Conservation (phyloP, 2,113 vertebrate species). For the Sylvietta virens region DNA sequence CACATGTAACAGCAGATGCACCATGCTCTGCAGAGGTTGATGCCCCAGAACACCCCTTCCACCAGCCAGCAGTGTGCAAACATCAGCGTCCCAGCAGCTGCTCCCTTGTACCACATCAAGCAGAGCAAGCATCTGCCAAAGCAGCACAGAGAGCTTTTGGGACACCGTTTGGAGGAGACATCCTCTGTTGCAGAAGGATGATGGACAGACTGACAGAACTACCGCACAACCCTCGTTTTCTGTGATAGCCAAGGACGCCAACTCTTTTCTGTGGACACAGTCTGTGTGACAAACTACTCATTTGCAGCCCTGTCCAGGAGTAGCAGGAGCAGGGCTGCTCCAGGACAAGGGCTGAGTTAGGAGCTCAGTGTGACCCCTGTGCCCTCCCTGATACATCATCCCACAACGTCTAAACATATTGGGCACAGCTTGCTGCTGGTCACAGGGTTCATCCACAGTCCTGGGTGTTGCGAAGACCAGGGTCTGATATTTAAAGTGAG, state of each 20-base stretch:
- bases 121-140: background rate
- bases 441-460: background rate
- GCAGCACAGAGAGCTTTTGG: background rate
- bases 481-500: background rate
- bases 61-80: background rate
- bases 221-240: rapidly evolving
- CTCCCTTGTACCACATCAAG: background rate
- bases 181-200: background rate
- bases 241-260: background rate
- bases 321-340: background rate
- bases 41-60: background rate
- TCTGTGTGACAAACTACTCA: background rate
- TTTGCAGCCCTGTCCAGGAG: background rate
- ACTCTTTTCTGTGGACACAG: background rate
- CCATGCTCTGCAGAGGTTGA: background rate
- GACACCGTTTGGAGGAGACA: background rate
- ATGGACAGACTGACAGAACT: background rate
- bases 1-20: rapidly evolving
- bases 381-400: background rate
- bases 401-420: background rate
- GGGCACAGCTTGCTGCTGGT: background rate
- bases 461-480: rapidly evolving
- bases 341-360: rapidly evolving
- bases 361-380: background rate
- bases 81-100: background rate